Conservation (phyloP, 2,113 vertebrate species). For the Cyprinodon brontotheroides region DNA sequence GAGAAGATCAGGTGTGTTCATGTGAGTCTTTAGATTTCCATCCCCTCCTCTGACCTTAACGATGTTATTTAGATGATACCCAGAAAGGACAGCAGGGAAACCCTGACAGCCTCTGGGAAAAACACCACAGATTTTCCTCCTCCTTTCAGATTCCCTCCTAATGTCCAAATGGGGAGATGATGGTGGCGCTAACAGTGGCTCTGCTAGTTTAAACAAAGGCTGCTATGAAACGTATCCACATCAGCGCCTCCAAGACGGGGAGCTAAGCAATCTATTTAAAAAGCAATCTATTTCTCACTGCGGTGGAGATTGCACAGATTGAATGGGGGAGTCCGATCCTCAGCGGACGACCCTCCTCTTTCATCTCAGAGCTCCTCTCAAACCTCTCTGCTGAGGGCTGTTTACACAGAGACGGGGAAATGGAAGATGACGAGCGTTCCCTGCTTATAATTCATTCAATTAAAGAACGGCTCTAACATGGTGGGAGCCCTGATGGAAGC, state of each 20-base stretch:
- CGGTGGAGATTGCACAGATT: slow-evolving; percentile 75
- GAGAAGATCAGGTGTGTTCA: no score
- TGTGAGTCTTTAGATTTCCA: no score
- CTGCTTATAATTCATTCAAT: slow-evolving; percentile 20
- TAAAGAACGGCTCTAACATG: slow-evolving; percentile 29
- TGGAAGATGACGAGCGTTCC: slow-evolving; percentile 4
- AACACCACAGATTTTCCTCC: slow-evolving; percentile 31
- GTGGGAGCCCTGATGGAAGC: not conserved
- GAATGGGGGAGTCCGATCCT: slow-evolving; percentile 76
- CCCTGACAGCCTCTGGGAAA: slow-evolving; percentile 11
- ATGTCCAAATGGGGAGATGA: slow-evolving; percentile 30
- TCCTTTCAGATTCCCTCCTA: slow-evolving; percentile 55
- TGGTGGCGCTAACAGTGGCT: slow-evolving; percentile 39
- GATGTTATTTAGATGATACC: no score
- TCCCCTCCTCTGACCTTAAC: no score
- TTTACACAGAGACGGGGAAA: not conserved
- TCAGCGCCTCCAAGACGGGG: slow-evolving; percentile 68
- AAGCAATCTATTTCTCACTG: slow-evolving; percentile 77
- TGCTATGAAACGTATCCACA: slow-evolving; percentile 75
- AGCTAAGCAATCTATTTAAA: slow-evolving; percentile 81
- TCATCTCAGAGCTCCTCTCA: slow-evolving; percentile 67
- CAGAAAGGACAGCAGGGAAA: no score
- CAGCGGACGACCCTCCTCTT: slow-evolving; percentile 63
- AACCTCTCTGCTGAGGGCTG: slow-evolving; percentile 51
- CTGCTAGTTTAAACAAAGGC: slow-evolving; percentile 72